Evolutionary conservation across 2,797 vertebrate species (phyloP).

Genomic region (Macrochelys suwanniensis): DNA sequence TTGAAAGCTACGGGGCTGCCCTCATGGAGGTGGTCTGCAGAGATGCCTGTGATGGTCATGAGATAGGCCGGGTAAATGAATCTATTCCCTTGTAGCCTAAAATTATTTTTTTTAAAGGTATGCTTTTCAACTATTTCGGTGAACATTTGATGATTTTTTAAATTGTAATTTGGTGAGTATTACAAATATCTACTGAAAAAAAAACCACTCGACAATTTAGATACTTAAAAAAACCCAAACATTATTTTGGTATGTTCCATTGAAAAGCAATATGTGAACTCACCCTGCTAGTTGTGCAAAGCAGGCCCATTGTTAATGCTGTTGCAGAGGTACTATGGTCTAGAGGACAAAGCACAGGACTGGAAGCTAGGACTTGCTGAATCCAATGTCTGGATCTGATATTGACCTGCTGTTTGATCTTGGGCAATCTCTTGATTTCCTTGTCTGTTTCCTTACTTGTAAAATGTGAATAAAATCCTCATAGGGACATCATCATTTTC

Average conservation of each 20-base stretch:
- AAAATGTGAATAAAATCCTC: not conserved
- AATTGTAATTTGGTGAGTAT: not conserved
- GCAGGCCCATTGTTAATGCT: not conserved
- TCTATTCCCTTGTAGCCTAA: not conserved
- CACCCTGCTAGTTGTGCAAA: not conserved
- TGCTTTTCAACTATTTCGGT: not conserved
- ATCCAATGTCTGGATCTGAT: not conserved
- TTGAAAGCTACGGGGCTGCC: constrained; percentile 95
- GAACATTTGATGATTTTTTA: not conserved
- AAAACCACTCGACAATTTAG: not conserved
- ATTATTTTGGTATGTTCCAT: not conserved
- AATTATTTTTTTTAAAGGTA: not conserved
- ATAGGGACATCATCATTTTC: not conserved
- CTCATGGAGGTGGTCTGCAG: constrained; percentile 98
- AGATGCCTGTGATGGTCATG: constrained; percentile 97
- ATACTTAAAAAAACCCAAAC: not conserved
- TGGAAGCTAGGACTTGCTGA: not conserved
- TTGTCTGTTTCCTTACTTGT: not conserved
- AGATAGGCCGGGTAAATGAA: constrained; percentile 91
- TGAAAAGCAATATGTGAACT: not conserved
- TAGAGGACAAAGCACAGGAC: not conserved
- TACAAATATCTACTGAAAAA: not conserved
- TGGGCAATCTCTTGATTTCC: not conserved
- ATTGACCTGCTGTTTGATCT: not conserved
- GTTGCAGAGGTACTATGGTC: not conserved